phyloP scores from a whole-genome alignment of 2,888 invertebrate species.

The Cerastoderma edule region DNA sequence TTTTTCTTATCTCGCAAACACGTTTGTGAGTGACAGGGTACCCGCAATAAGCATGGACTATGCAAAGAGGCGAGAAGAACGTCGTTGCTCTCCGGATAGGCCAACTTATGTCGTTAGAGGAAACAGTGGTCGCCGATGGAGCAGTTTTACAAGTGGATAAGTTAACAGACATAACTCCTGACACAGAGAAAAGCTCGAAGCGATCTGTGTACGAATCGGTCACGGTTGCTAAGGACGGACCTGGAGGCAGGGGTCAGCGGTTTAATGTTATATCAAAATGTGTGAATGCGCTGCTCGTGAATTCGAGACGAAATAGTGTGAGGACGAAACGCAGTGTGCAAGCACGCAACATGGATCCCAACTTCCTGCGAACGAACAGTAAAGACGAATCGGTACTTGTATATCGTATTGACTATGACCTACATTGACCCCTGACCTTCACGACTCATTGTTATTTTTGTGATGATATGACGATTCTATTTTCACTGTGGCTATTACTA shows the following conservation, averaged over 20 bases:
- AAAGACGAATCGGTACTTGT: too few species aligned
- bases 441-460: too few species aligned
- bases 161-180: not conserved
- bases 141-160: not conserved
- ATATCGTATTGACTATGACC: too few species aligned
- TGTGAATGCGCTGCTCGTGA: not conserved
- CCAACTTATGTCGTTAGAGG: constrained; percentile 4
- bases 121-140: not conserved
- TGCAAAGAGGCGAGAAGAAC: constrained; percentile 15
- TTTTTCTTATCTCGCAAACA: not conserved
- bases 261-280: constrained; percentile 19
- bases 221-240: too few species aligned
- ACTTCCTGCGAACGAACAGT: not conserved
- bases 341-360: not conserved
- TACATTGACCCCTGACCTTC: too few species aligned
- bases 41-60: constrained; percentile 8
- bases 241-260: too few species aligned
- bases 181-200: not conserved
- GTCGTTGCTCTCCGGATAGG: not conserved
- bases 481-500: too few species aligned
- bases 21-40: not conserved
- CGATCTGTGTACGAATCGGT: too few species aligned
- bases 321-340: too few species aligned
- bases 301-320: not conserved
- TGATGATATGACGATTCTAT: too few species aligned